phyloP scores from a whole-genome alignment of 2,113 vertebrate species.

The Oncorhynchus mykiss region DNA sequence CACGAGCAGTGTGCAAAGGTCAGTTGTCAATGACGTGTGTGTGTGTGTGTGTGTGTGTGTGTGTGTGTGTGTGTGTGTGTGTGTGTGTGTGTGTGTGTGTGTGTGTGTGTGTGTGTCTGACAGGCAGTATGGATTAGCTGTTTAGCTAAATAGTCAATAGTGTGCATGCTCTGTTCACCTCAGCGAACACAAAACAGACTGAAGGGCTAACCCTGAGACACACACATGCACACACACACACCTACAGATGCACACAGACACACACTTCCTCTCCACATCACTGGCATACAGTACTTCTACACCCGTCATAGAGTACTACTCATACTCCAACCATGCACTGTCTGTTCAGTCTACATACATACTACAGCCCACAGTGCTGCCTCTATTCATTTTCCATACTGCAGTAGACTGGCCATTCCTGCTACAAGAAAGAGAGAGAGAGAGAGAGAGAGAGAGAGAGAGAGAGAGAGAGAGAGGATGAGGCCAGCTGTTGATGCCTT shows the following conservation, averaged over 20 bases:
- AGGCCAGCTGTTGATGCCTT: background rate
- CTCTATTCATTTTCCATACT: background rate
- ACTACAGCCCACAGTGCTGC: background rate
- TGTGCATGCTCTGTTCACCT: constrained; percentile 27
- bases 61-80: constrained; percentile 8
- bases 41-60: constrained; percentile 1
- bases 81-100: no score
- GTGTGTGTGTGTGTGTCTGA: constrained; percentile 18
- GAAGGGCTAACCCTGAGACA: background rate
- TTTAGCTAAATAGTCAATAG: constrained; percentile 45
- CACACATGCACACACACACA: background rate
- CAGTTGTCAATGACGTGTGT: constrained; percentile 37
- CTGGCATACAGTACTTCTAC: no score
- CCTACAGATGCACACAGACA: background rate
- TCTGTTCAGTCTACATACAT: background rate
- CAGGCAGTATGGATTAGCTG: constrained; percentile 58
- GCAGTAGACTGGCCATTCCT: no score
- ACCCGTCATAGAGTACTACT: background rate
- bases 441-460: background rate
- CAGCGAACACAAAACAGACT: constrained; percentile 23
- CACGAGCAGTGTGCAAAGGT: constrained; percentile 39
- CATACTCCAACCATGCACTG: no score
- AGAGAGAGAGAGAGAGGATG: background rate
- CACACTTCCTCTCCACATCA: no score
- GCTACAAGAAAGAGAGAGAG: background rate